Conservation (phyloP, 92 coral and sea anemone species). For the Epizoanthus stellaris region DNA sequence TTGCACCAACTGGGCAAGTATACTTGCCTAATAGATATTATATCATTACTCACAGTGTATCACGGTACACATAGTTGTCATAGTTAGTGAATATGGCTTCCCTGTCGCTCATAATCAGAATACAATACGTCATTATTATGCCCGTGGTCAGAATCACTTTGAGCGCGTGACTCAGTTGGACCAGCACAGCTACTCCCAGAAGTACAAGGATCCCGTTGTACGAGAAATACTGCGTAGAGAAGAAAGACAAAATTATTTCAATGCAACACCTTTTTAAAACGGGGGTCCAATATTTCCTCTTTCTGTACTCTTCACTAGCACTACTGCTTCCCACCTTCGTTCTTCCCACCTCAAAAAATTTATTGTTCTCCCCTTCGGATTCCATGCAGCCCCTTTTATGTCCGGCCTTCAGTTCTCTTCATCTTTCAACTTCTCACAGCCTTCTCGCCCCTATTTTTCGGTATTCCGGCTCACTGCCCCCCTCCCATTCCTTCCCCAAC, state of each 20-base stretch:
- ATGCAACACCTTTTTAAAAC: slow-evolving; percentile 30
- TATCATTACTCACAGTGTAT: slow-evolving; percentile 39
- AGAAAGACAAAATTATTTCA: neutral
- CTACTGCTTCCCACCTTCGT: neutral
- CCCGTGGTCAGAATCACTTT: slow-evolving; percentile 79
- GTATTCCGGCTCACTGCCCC: too few relatives aligned
- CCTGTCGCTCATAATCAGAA: slow-evolving; percentile 65
- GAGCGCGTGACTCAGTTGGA: slow-evolving; percentile 90
- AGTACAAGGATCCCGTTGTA: slow-evolving; percentile 91
- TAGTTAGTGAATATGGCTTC: slow-evolving; percentile 69
- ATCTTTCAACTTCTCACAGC: too few relatives aligned
- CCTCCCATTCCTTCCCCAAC: too few relatives aligned
- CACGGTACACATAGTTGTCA: slow-evolving; percentile 58
- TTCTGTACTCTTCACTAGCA: neutral
- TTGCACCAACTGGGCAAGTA: neutral
- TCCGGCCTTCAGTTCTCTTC: too few relatives aligned
- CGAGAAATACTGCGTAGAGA: slow-evolving; percentile 80
- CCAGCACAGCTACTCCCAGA: slow-evolving; percentile 88
- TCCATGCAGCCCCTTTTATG: too few relatives aligned
- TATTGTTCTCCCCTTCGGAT: too few relatives aligned
- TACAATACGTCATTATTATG: slow-evolving; percentile 73
- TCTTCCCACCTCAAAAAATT: neutral
- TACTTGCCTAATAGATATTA: too few relatives aligned
- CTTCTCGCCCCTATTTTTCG: too few relatives aligned
- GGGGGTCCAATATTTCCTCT: neutral